Evolutionary conservation across 2,113 vertebrate species (phyloP).

Genomic region (Oreotragus oreotragus): DNA sequence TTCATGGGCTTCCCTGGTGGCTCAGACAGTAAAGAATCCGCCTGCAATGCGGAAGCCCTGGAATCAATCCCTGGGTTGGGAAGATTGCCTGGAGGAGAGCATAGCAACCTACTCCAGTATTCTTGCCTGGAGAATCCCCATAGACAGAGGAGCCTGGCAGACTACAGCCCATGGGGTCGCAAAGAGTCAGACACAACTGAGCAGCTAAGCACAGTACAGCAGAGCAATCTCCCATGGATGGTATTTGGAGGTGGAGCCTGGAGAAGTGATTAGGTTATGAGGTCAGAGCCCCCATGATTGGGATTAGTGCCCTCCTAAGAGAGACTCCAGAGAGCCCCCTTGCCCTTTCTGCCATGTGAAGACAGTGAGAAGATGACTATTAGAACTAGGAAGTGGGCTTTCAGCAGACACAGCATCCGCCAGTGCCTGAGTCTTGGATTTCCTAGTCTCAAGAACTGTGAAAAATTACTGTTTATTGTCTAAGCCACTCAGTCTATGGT

Average conservation of each 20-base stretch:
- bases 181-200: neutral
- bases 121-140: neutral
- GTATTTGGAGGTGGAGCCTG: neutral
- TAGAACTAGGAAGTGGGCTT: neutral
- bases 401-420: neutral
- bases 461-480: neutral
- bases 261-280: neutral
- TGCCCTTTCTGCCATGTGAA: neutral
- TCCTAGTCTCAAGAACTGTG: neutral
- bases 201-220: neutral
- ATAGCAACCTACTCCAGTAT: neutral
- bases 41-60: neutral
- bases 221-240: neutral
- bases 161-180: neutral
- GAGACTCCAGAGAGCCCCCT: neutral
- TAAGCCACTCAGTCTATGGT: neutral
- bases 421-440: neutral
- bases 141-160: neutral
- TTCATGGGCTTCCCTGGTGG: neutral
- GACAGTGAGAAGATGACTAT: rapidly evolving
- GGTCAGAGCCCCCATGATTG: neutral
- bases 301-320: neutral
- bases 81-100: neutral
- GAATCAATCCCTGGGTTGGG: neutral
- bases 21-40: neutral